These are phyloP conservation scores for Drosophila ficusphila DNA, from an alignment of 1,140 invertebrate species.

Conservation along the genomic window DNA sequence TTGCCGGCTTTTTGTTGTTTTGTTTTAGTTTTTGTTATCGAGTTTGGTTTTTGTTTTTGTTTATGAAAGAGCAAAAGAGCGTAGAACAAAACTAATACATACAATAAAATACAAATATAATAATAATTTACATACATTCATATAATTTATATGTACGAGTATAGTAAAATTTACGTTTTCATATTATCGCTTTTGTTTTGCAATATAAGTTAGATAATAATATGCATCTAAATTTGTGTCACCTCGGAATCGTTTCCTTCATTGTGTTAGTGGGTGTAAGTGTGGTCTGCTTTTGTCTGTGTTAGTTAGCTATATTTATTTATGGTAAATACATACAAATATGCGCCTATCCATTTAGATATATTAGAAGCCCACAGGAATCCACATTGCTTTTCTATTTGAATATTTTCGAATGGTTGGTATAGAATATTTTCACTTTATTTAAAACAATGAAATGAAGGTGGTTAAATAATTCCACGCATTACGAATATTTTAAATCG, in stretches of 20 bases:
- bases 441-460: too few species aligned
- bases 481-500: too few species aligned
- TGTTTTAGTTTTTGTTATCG: conserved; percentile 39
- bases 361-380: background rate
- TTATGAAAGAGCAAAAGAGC: conserved; percentile 83
- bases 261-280: background rate
- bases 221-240: conserved; percentile 56
- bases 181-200: conserved; percentile 37
- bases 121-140: conserved; percentile 75
- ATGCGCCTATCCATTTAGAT: conserved; percentile 16
- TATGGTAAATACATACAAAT: conserved; percentile 39
- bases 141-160: conserved; percentile 72
- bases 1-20: conserved; percentile 59
- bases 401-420: background rate
- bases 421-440: too few species aligned
- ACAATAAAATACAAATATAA: conserved; percentile 82
- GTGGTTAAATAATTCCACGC: too few species aligned
- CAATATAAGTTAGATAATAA: conserved; percentile 55
- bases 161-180: conserved; percentile 66
- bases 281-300: conserved; percentile 7
- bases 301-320: conserved; percentile 31
- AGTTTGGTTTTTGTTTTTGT: conserved; percentile 49
- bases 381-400: too few species aligned
- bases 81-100: conserved; percentile 83
- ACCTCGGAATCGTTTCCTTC: conserved; percentile 12